Evolutionary conservation across 2,888 invertebrate species (phyloP), one percentile per base, ranked within the genome.

Genomic region (Coleophora flavipennella): DNA sequence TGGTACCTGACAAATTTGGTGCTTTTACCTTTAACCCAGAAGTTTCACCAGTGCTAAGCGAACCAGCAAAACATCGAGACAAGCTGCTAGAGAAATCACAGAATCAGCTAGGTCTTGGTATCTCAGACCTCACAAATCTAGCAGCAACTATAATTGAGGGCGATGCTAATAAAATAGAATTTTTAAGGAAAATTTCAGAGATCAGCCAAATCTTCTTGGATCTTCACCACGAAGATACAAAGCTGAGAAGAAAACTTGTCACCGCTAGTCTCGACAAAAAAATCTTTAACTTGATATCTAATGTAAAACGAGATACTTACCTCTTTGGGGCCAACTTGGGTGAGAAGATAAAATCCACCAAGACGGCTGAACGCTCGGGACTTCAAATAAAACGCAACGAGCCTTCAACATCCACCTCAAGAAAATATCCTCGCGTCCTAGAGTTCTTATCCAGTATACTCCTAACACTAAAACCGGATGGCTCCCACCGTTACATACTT

Each of bases 291-390:
- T 41, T 46, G 10, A 34, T 46, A 1, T 8, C 14, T 3, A 41
- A 41, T 11, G 40, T 38, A 1, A 35, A 45, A 27, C 41, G 45
- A 14, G 48, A 48, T 11, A 13, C 36, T 1, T 36, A 28, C 4
- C 31, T 46, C 3, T 49, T 49, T 31, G 49, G 45, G 2, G 34
- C 26, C 8, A 38, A 41, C 10, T 14, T 43, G 2, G 32, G 34
- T 2, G 46, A 44, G 12, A 48, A 44, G 39, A 48, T 45, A 29
- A 48, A 44, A 13, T 39, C 42, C 8, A 34, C 36, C 0, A 43
- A 48, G 13, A 35, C 45, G 7, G 44, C 43, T 1, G 47, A 47
- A 11, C 34, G 34, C 28, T 44, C 43, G 8, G 41, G 47, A 0
- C 14, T 47, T 3, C 44, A 43, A 8, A 41, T 47, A 2, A 47